Evolutionary conservation across 1,140 invertebrate species (phyloP).

Genomic region (Bombus waltoni): DNA sequence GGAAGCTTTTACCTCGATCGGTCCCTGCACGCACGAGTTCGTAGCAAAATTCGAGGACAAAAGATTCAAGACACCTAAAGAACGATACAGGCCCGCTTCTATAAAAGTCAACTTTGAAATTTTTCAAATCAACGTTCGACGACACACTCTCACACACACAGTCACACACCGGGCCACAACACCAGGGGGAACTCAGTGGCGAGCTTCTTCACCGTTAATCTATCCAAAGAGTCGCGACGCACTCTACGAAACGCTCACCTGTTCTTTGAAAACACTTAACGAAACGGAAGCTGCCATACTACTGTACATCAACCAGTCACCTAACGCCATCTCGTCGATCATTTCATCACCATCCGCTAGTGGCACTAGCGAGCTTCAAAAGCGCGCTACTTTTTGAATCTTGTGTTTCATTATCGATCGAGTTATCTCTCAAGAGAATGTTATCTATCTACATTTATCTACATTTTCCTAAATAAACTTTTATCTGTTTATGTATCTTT

Average conservation of each 20-base stretch:
- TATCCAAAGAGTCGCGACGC: not conserved
- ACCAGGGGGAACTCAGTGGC: not conserved
- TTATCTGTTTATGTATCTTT: not conserved
- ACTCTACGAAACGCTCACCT: conserved; percentile 30
- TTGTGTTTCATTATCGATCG: not conserved
- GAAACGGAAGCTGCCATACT: conserved; percentile 60
- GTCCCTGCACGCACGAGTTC: conserved; percentile 12
- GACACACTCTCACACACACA: conserved; percentile 44
- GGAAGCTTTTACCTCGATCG: conserved; percentile 60
- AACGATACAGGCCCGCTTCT: too few relatives aligned
- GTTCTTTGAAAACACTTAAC: conserved; percentile 54
- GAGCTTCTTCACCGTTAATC: conserved; percentile 8
- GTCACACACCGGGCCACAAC: conserved; percentile 24
- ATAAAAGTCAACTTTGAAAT: not conserved
- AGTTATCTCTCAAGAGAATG: too few relatives aligned
- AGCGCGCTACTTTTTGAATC: not conserved
- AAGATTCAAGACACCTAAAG: not conserved
- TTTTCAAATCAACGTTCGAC: too few relatives aligned
- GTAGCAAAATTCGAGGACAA: not conserved
- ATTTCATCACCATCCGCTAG: too few relatives aligned
- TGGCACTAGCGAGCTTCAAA: not conserved
- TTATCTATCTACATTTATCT: not conserved
- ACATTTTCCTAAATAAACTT: not conserved
- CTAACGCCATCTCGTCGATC: conserved; percentile 54
- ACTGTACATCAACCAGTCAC: conserved; percentile 45